These are phyloP conservation scores for Diachrysia chrysitis DNA, from an alignment of 2,888 invertebrate species.

Conservation along the genomic window DNA sequence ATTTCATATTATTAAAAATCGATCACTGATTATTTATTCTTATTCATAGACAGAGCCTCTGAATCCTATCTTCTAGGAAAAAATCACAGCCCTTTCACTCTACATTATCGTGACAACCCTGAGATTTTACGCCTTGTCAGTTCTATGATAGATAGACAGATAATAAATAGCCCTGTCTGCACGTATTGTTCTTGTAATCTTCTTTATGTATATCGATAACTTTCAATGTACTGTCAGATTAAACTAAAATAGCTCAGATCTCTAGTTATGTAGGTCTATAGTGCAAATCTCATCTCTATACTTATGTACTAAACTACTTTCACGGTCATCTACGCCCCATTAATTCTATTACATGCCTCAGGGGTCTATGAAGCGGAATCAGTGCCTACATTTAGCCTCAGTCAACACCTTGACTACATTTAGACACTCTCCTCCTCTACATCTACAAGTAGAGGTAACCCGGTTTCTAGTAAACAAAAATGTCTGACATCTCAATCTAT, in stretches of 20 bases:
- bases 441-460: not conserved
- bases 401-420: not conserved
- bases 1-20: no score
- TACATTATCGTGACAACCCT: not conserved
- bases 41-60: not conserved
- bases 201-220: not conserved
- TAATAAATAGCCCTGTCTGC: not conserved
- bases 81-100: not conserved
- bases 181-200: slow-evolving; percentile 4
- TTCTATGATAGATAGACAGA: not conserved
- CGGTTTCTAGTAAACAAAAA: not conserved
- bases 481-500: not conserved
- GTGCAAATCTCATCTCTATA: not conserved
- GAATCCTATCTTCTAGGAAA: not conserved
- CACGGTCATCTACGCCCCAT: not conserved
- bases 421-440: not conserved
- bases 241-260: not conserved
- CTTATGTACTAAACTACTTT: not conserved
- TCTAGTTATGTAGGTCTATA: not conserved
- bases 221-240: not conserved
- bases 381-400: not conserved
- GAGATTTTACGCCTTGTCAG: slow-evolving; percentile 2
- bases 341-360: not conserved
- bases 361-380: not conserved
- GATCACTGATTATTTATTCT: no score